Percentiles rank a stretch among this genome's conserved stretches.
phyloP scores from a whole-genome alignment of 2,797 vertebrate species.

The Tamandua tetradactyla region DNA sequence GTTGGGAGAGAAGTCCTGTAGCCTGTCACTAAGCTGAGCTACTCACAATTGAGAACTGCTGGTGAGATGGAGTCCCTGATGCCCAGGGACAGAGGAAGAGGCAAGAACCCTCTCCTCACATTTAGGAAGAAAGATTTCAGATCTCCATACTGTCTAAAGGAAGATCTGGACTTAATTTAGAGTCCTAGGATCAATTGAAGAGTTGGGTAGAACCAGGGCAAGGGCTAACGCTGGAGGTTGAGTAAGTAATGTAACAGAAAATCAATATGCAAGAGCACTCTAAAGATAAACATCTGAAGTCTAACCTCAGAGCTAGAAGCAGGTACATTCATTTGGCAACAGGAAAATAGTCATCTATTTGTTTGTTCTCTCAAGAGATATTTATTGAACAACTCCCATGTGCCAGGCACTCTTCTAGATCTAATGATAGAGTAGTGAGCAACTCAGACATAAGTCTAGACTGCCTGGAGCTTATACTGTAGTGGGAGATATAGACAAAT shows the following conservation, averaged over 20 bases:
- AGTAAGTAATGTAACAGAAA: background rate
- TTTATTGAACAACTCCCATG: background rate
- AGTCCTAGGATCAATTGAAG: background rate
- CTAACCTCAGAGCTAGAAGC: background rate
- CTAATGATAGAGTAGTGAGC: background rate
- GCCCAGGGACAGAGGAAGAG: background rate
- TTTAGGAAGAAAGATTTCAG: background rate
- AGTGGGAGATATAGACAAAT: background rate
- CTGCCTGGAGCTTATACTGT: too few species aligned
- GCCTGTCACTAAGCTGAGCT: background rate
- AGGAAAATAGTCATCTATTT: background rate
- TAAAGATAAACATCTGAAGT: background rate
- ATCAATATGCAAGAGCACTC: background rate
- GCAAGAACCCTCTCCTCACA: background rate
- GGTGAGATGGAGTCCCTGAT: background rate
- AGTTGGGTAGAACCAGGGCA: background rate
- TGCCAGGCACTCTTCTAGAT: background rate
- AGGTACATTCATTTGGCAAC: background rate
- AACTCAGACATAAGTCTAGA: too few species aligned
- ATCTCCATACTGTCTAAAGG: background rate
- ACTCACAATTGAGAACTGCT: background rate
- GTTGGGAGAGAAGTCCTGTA: background rate
- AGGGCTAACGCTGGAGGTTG: background rate
- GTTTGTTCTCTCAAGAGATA: background rate
- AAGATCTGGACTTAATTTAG: background rate